Evolutionary conservation across 2,113 vertebrate genomes (phyloP), one percentile per base, ranked within the genome.

Genomic region (Neogale vison): DNA sequence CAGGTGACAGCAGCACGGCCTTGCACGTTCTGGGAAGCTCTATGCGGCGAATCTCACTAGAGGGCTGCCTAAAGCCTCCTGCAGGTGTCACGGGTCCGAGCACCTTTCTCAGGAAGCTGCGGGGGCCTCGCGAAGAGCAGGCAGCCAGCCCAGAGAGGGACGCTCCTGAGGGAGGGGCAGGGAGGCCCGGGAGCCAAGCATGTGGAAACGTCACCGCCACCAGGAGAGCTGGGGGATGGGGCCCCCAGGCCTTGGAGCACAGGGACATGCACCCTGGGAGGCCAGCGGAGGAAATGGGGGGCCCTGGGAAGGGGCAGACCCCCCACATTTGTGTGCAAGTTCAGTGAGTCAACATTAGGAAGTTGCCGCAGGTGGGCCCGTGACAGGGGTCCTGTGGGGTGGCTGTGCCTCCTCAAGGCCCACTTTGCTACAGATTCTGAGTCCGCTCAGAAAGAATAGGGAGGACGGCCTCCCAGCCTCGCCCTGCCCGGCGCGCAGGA

Each of bases 41-140:
- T n/a, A 7, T 6, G 10, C 1, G 1, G 77, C 1, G 6, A n/a
- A 55, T 55, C 31, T 20, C 45, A 6, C 21, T 23, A 21, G 11
- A 52, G 34, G 20, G 77, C 20, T 23, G 21, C 20, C 5, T 36
- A 24, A 7, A 24, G 50, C 50, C 34, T 1, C 21, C 20, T 55
- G 31, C 79, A 81, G 79, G 50, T 24, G 50, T 23, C 20, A 4
- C 52, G 20, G 79, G 34, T 3, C 50, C 50, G 31, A 81, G 77
- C 77, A 36, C 77, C n/a, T 87, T 52, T 29, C 65, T 39, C 65
- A 71, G 65, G 47, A 39, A 55, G n/a, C 34, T 52, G 15, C n/a
- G 8, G 65, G 52, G 47, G n/a, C 21, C 2, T 5, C 26, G 11
- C 26, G 11, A 31, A 26, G 24, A 72, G 67, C 6, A 26, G 52